Base-by-base conservation (phyloP, 2,797 vertebrate genomes). In the Moxostoma hubbsi region DNA sequence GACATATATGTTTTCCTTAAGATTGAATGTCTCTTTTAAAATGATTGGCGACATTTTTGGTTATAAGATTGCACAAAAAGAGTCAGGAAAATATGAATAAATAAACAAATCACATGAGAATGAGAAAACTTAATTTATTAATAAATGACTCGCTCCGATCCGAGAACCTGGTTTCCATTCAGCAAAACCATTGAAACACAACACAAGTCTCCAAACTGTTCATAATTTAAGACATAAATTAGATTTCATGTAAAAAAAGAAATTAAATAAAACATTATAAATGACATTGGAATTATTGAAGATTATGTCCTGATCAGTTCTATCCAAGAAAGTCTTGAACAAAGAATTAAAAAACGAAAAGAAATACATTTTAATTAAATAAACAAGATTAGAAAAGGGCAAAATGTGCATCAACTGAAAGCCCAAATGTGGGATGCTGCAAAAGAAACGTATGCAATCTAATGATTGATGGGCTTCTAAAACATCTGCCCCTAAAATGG, bases 181-280 rank as follows among this genome's bases (percentile, higher is more conserved):
- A 84, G 83, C 81, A 87, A 89, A 77, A 75, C 89, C 90, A 90
- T 87, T 89, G 85, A 88, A 87, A 81, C 88, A 89, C 88, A 93
- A 89, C 86, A 92, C 86, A 85, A 85, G 89, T 89, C 87, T 86
- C 82, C 55, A 75, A 78, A 73, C 85, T 83, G 86, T 89, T 90
- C 91, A 95, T 94, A 95, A 95, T 92, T 94, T 95, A 95, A 93
- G 87, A 89, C 91, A 94, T 95, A 95, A 95, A 94, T 95, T 93
- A 94, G 91, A 87, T 89, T 92, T 80, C 70, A 87, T 89, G 92
- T 92, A 93, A 93, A 93, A 92, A 92, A 93, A 88, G 90, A 91
- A 90, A 90, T 95, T 95, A 94, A 95, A 94, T 94, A 93, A 93
- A 85, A 92, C 90, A 79, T 73, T 10, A 55, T 6, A 92, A 88